These are phyloP conservation scores for Empis livida DNA, from an alignment of 2,888 invertebrate species.

Conservation along the genomic window DNA sequence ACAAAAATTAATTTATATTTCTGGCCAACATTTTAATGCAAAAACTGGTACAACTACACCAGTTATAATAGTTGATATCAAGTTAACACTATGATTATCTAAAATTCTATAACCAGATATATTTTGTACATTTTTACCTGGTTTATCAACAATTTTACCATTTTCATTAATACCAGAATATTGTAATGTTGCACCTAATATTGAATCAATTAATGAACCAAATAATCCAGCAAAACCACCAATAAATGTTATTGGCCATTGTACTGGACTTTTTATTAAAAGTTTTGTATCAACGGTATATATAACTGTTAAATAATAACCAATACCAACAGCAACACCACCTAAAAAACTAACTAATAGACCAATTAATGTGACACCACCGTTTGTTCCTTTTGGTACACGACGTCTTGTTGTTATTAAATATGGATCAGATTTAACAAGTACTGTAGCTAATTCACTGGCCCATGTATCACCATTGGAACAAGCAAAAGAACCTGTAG, in stretches of 20 bases:
- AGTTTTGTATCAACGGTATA: conserved; percentile 47
- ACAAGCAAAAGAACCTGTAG: conserved; percentile 56
- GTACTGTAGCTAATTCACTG: conserved; percentile 71
- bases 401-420: conserved; percentile 58
- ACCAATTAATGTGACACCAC: conserved; percentile 59
- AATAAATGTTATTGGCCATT: conserved; percentile 65
- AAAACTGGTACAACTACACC: conserved; percentile 57
- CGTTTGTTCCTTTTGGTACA: conserved; percentile 82
- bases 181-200: conserved; percentile 74
- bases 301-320: conserved; percentile 53
- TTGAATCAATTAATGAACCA: conserved; percentile 71
- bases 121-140: conserved; percentile 54
- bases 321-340: conserved; percentile 50
- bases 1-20: no score
- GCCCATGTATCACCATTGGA: conserved; percentile 87
- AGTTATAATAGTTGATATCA: conserved; percentile 64
- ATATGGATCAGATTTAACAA: conserved; percentile 52
- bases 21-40: conserved; percentile 43
- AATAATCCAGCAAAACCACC: conserved; percentile 62
- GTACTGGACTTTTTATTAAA: conserved; percentile 49
- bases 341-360: conserved; percentile 40
- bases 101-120: conserved; percentile 63
- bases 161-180: conserved; percentile 66
- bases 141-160: conserved; percentile 57
- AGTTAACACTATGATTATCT: conserved; percentile 81